A percentile compares a stretch with the other conserved stretches of the same genome.
Conservation (phyloP, 2,113 vertebrate genomes). For the Theristicus caerulescens region DNA sequence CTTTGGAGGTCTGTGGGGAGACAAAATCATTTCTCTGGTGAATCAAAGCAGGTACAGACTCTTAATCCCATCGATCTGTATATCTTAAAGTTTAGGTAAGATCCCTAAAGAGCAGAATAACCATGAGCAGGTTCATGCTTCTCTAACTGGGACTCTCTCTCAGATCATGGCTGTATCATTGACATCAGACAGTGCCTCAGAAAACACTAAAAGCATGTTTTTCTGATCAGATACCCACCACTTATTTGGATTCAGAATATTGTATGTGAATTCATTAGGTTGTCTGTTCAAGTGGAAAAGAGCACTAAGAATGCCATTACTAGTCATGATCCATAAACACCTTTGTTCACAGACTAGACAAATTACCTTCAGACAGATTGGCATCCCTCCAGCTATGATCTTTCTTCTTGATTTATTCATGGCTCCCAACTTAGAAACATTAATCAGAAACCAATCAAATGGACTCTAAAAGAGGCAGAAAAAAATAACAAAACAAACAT, state of each 20-base stretch:
- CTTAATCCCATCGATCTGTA: not conserved
- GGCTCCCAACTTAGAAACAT: not conserved
- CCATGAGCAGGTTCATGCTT: not conserved
- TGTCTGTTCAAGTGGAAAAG: not conserved
- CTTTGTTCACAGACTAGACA: not conserved
- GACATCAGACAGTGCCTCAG: not conserved
- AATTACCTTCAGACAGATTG: not conserved
- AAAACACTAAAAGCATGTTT: not conserved
- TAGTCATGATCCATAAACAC: not conserved
- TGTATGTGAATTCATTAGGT: not conserved
- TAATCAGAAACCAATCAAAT: not conserved
- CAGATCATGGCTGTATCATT: not conserved
- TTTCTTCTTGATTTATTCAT: conserved; percentile 4
- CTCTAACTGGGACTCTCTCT: not conserved
- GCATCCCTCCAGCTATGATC: not conserved
- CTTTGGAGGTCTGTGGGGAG: not conserved
- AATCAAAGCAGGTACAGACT: not conserved
- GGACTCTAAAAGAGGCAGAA: not conserved
- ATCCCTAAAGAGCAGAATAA: not conserved
- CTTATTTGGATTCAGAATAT: not conserved
- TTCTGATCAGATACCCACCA: not conserved
- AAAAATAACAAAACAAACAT: not conserved
- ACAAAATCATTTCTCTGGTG: not conserved
- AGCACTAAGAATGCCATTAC: not conserved
- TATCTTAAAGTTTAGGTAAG: not conserved